Base-by-base conservation (phyloP, 2,888 invertebrate genomes). In the Agriopis marginaria region DNA sequence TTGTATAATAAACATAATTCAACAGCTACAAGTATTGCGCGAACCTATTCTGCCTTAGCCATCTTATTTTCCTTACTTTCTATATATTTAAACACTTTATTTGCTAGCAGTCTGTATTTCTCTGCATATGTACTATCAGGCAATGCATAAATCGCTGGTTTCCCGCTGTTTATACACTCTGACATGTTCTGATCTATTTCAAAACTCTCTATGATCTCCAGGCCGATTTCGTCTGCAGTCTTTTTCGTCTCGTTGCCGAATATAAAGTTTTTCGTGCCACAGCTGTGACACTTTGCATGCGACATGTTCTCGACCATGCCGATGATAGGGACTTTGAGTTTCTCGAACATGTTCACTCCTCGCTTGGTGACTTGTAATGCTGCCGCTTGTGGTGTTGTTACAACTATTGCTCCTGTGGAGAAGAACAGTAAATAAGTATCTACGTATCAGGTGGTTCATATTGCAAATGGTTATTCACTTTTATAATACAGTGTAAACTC, bases 261-360 rank as follows among this genome's bases (percentile, higher is more conserved):
- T 45, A 98, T 92, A 73, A 95, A 95, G 72, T 97, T 95, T 69
- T 95, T 93, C n/a, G 95, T 94, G 23, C 96, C 95, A 86, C 98
- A 99, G 40, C 97, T 96, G 0, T 96, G 95, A 86, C 99, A 99
- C 55, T 95, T 92, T 0, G 97, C 96, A 67, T 96, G 95, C 5
- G 97, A 96, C 99, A 99, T 99, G 88, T 99, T 99, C 85, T 98
- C 97, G 0, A 98, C 96, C 70, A 99, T 86, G n/a, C 99, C 99
- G 58, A 97, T 95, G 51, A 99, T 95, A 0, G 98, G 98, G 8
- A 98, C 96, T 73, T 96, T 95, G 2, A 99, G 94, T 85, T 97
- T 98, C 71, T 96, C 95, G 82, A 98, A 98, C 98, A 99, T 98
- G 78, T 96, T 96, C 0, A 97, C 97, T 11, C 98, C 98, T 78